phyloP scores from a whole-genome alignment of 1,140 invertebrate species.

The Tachypleus tridentatus region DNA sequence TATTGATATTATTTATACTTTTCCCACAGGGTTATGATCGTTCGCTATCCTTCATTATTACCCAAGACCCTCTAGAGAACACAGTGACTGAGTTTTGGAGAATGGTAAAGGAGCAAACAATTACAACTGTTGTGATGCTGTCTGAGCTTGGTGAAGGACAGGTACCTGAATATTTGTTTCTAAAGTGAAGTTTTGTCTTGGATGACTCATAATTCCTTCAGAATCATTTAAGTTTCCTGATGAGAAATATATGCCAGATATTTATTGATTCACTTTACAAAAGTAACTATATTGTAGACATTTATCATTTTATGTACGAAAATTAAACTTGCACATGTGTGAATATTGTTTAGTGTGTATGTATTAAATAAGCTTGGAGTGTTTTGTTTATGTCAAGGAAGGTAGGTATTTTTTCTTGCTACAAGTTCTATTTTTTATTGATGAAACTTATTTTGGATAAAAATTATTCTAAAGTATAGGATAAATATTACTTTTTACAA shows the following conservation, averaged over 20 bases:
- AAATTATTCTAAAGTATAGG: too few species aligned
- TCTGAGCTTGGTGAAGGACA: slow-evolving; percentile 56
- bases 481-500: neutral
- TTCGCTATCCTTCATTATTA: slow-evolving; percentile 84
- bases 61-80: slow-evolving; percentile 81
- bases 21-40: slow-evolving; percentile 64
- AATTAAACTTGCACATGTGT: too few species aligned
- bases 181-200: too few species aligned
- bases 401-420: too few species aligned
- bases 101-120: slow-evolving; percentile 87
- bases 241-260: neutral
- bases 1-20: neutral
- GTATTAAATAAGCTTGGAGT: too few species aligned
- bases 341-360: too few species aligned
- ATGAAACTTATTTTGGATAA: neutral
- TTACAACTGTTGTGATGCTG: slow-evolving; percentile 84
- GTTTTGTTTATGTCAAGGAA: too few species aligned
- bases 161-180: too few species aligned
- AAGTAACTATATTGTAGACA: neutral
- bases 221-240: too few species aligned
- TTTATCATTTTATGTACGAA: neutral
- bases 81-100: slow-evolving; percentile 92
- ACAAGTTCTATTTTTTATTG: neutral
- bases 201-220: too few species aligned
- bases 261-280: neutral